Conservation (phyloP, 2,888 invertebrate species). For the Eupithecia subfuscata region DNA sequence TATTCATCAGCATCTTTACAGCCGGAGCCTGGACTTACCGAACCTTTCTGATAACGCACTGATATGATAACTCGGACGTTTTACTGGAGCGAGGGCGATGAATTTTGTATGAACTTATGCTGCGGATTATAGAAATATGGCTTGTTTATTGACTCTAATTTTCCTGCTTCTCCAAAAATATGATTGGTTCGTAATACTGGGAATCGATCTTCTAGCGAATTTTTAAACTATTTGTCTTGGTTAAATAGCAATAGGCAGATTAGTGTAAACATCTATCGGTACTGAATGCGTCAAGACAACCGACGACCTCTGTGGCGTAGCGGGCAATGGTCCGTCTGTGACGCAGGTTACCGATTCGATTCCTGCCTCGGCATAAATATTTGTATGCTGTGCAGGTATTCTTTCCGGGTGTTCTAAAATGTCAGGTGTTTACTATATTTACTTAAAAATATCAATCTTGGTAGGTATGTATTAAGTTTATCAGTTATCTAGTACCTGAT, state of each 20-base stretch:
- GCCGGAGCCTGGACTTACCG: slow-evolving; percentile 43
- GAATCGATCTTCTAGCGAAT: not conserved
- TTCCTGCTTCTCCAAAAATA: not conserved
- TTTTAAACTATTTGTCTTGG: not conserved
- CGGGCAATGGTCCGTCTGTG: not conserved
- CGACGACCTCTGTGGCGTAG: not conserved
- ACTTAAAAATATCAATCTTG: not conserved
- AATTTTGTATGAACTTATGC: slow-evolving; percentile 10
- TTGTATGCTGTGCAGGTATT: not conserved
- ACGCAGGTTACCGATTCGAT: not conserved
- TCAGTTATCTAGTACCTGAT: not conserved
- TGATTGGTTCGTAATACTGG: not conserved
- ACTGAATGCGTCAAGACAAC: not conserved
- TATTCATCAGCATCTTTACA: slow-evolving; percentile 76
- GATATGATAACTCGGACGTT: slow-evolving; percentile 41
- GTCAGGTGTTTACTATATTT: not conserved
- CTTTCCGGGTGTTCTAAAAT: not conserved
- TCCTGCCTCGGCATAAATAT: not conserved
- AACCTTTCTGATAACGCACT: slow-evolving; percentile 26
- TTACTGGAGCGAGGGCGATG: slow-evolving; percentile 22
- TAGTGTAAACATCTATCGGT: not conserved
- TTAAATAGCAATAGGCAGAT: not conserved
- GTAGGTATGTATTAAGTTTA: not conserved
- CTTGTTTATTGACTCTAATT: not conserved
- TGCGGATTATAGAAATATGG: not conserved